A percentile compares a stretch with the other conserved stretches of the same genome.
These are phyloP conservation scores for Diadegma fenestrale DNA, from an alignment of 2,888 invertebrate genomes.

Conservation along the genomic window DNA sequence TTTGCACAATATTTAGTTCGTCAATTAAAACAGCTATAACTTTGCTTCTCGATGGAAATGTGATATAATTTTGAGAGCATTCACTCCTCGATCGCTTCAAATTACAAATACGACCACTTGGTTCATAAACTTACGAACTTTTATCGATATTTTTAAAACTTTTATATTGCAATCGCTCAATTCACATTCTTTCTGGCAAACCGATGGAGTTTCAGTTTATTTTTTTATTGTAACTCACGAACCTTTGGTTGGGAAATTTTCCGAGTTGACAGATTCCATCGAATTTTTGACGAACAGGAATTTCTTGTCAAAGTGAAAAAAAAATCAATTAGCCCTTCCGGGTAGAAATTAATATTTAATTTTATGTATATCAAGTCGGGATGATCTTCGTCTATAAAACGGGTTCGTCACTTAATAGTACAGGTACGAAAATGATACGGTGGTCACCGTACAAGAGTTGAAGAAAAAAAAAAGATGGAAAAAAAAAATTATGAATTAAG, in stretches of 20 bases:
- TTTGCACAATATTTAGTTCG: neutral
- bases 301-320: neutral
- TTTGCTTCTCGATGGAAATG: neutral
- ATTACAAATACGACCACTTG: neutral
- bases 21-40: slow-evolving; percentile 1
- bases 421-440: slow-evolving; percentile 33
- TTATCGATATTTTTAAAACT: neutral
- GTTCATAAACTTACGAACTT: neutral
- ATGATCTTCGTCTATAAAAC: slow-evolving; percentile 35
- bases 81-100: neutral
- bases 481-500: slow-evolving; percentile 57
- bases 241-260: neutral
- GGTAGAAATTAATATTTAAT: slow-evolving; percentile 26
- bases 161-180: neutral
- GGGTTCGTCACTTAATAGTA: slow-evolving; percentile 39
- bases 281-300: neutral
- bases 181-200: neutral
- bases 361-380: slow-evolving; percentile 35
- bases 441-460: slow-evolving; percentile 24
- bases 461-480: slow-evolving; percentile 1
- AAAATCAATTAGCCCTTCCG: slow-evolving; percentile 30
- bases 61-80: neutral
- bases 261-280: neutral
- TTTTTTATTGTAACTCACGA: neutral
- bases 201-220: neutral